Evolutionary conservation across 2,113 vertebrate species (phyloP), one percentile per base, ranked within the genome.

Genomic region (Heterocephalus glaber): DNA sequence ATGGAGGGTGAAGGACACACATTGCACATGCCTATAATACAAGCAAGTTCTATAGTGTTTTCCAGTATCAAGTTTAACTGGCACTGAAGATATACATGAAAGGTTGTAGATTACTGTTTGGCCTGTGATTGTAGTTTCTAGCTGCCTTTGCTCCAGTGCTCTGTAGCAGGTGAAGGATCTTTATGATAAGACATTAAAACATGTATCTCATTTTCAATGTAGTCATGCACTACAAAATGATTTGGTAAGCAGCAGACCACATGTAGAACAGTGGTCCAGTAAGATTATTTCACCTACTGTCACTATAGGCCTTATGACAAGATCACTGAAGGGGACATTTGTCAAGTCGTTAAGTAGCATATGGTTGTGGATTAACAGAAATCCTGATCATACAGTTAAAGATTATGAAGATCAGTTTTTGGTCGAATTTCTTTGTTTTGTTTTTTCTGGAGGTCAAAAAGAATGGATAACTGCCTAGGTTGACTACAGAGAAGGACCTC

Each of bases 321-420:
- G 61, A 33, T 66, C 28, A 56, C 0, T 88, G 13, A 76, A 65
- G 19, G 38, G 1, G 41, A 4, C 17, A 79, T 17, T 65, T 79
- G 22, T n/a, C 92, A 79, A n/a, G 9, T 56, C 19, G 5, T 38
- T 35, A 70, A 19, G 13, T 72, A 24, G 72, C 26, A 74, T 19
- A 20, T 63, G 44, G 11, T 19, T 60, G 24, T 47, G 28, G 49
- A 30, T 65, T 85, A 52, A 86, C 74, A 60, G 28, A 90, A 92
- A 79, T 17, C 16, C 22, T 58, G 30, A 68, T 74, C 8, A 80
- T 41, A 93, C 12, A 87, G 56, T 61, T 72, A n/a, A 79, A 83
- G 61, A 74, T 80, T 92, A 82, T 93, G 49, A 94, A 80, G 38
- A 49, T 41, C n/a, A 93, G 56, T 16, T 10, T 86, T 79, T 61